These are phyloP conservation scores for Escarpia spicata DNA, from an alignment of 2,888 invertebrate species.

Conservation along the genomic window DNA sequence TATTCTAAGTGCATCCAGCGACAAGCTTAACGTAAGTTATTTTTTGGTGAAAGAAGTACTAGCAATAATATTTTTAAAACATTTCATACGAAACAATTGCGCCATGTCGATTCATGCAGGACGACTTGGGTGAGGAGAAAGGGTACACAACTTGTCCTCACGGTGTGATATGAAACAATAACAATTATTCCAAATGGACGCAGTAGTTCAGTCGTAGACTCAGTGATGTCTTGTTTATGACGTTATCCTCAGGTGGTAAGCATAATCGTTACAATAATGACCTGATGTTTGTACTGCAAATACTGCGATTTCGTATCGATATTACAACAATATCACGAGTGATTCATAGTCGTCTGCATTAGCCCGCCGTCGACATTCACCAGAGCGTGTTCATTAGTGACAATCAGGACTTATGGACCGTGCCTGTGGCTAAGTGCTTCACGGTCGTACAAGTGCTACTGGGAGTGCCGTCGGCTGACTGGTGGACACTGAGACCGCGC, in stretches of 20 bases:
- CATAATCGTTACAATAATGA: not conserved
- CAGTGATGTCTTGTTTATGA: not conserved
- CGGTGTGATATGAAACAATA: not conserved
- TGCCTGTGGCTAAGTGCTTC: not conserved
- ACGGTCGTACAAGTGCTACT: not conserved
- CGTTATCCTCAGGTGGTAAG: not conserved
- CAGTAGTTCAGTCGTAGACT: not conserved
- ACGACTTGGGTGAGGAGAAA: too few relatives aligned
- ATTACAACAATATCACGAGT: not conserved
- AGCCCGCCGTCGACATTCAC: not conserved
- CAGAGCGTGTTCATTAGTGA: not conserved
- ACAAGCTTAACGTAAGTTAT: too few relatives aligned
- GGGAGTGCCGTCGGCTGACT: not conserved
- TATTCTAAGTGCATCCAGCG: too few relatives aligned
- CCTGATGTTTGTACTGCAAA: not conserved
- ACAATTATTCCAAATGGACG: not conserved
- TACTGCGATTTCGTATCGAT: not conserved
- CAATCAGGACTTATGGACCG: not conserved
- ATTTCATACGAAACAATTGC: too few relatives aligned
- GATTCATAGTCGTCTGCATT: not conserved
- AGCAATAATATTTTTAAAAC: too few relatives aligned
- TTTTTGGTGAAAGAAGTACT: too few relatives aligned
- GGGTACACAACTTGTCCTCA: not conserved
- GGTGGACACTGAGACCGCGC: not conserved
- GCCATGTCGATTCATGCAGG: too few relatives aligned